Evolutionary conservation across 2,797 vertebrate species (phyloP), one percentile per base, ranked within the genome.

Genomic region (Gadopsis marmoratus): DNA sequence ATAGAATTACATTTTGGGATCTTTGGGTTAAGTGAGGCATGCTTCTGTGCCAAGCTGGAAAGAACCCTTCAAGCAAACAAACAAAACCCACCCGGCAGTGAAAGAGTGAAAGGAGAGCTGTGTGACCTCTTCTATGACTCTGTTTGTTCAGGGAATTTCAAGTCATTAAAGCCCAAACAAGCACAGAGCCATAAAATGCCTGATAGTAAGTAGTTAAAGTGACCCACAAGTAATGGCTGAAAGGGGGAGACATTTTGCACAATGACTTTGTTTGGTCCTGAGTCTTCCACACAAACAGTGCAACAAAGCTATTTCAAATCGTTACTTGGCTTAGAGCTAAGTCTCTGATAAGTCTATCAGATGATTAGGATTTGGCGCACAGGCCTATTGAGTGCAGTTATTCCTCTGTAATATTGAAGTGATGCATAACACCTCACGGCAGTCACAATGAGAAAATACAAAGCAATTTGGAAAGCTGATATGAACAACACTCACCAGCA

Each of bases 121-220:
- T 1, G 58, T 79, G 90, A 92, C 90, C 88, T 91, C 85, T 67
- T 75, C 61, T 31, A 56, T 54, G 39, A 51, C 78, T 87, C 68
- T 47, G 10, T 91, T 93, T 93, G 90, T 84, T 89, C 83, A 85
- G 83, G 78, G 89, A 86, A 90, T 90, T 81, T 87, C 67, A 81
- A 66, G 90, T 91, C 88, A 89, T 92, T 92, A 91, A 88, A 81
- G 78, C 51, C 71, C 76, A 83, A 91, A 92, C 87, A 89, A 88
- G 89, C 88, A 73, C 73, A 89, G 82, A 74, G 63, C 77, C 71
- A 63, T 63, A 60, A 78, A 82, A 69, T 78, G 59, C 76, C 79
- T 71, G 58, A 81, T 62, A 60, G 80, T 73, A 45, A 87, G 87
- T 68, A 68, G 60, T 62, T 89, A 87, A 92, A 90, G 70, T 90